A percentile compares a stretch with the other conserved stretches of the same genome.
Conservation (phyloP, 2,797 vertebrate genomes). For the Sylvia borin region DNA sequence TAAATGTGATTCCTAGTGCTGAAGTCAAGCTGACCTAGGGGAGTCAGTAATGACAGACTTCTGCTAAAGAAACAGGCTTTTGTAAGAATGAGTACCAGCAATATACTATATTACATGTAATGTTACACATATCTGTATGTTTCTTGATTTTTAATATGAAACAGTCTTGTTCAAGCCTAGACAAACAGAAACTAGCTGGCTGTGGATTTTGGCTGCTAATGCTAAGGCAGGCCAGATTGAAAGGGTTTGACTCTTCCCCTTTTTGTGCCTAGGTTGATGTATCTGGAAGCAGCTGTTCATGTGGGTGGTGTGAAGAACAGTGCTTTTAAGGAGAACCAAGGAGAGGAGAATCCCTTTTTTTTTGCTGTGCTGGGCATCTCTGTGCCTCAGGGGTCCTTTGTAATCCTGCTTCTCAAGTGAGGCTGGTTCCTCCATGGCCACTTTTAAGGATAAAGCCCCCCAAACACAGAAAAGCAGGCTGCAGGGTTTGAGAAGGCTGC, state of each 20-base stretch:
- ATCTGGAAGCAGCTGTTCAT: not conserved
- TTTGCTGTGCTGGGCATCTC: not conserved
- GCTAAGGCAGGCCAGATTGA: not conserved
- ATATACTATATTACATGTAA: not conserved
- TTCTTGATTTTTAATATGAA: not conserved
- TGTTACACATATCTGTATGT: not conserved
- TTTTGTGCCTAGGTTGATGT: not conserved
- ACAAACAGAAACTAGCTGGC: not conserved
- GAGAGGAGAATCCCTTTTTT: not conserved
- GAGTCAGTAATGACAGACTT: not conserved
- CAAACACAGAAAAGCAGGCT: not conserved
- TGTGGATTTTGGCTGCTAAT: not conserved
- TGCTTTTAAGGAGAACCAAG: not conserved
- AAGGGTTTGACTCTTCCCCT: not conserved
- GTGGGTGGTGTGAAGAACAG: not conserved
- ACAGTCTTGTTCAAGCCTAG: not conserved
- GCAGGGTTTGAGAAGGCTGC: not conserved
- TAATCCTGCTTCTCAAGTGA: not conserved
- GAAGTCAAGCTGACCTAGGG: not conserved
- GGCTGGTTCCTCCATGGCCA: not conserved
- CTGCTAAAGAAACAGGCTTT: not conserved
- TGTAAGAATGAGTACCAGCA: not conserved
- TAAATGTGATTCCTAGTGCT: slow-evolving; percentile 4
- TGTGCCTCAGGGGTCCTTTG: not conserved
- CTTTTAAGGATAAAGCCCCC: not conserved